Conservation (phyloP, 2,888 invertebrate genomes). For the Euzetes globulus region DNA sequence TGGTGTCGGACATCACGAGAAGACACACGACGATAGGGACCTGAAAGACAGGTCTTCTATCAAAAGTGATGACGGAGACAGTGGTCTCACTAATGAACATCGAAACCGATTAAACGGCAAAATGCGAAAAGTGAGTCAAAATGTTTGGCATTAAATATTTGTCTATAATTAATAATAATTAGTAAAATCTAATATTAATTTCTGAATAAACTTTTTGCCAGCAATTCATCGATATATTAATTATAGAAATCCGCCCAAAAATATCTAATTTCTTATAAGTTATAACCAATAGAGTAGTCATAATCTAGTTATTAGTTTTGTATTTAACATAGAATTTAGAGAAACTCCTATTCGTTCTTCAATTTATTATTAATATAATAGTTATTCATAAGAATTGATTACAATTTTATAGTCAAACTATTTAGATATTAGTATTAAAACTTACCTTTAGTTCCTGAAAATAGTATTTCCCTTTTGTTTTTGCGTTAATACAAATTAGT, state of each 20-base stretch:
- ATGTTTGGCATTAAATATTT: neutral
- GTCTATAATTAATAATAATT: neutral
- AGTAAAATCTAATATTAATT: conserved; percentile 19
- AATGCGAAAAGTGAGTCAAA: conserved; percentile 84
- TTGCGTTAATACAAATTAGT: conserved; percentile 22
- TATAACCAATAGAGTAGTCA: neutral
- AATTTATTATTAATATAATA: neutral
- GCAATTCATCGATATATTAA: neutral
- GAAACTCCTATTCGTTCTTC: neutral
- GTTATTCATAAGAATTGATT: neutral
- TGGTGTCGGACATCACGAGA: conserved; percentile 56
- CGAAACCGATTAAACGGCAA: conserved; percentile 50
- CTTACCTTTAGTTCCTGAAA: neutral
- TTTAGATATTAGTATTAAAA: neutral
- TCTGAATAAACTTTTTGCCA: conserved; percentile 25
- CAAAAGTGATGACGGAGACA: conserved; percentile 63
- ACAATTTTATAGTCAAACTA: neutral
- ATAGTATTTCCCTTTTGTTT: neutral
- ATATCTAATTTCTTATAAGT: neutral
- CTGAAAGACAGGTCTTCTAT: conserved; percentile 78
- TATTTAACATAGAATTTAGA: neutral
- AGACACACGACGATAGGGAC: conserved; percentile 62
- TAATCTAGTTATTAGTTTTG: too few species aligned
- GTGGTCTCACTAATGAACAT: conserved; percentile 40
- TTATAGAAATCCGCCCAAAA: conserved; percentile 22